A percentile compares a stretch with the other conserved stretches of the same genome.
phyloP scores from a whole-genome alignment of 2,797 vertebrate genomes.

The Sandelia bainsii region DNA sequence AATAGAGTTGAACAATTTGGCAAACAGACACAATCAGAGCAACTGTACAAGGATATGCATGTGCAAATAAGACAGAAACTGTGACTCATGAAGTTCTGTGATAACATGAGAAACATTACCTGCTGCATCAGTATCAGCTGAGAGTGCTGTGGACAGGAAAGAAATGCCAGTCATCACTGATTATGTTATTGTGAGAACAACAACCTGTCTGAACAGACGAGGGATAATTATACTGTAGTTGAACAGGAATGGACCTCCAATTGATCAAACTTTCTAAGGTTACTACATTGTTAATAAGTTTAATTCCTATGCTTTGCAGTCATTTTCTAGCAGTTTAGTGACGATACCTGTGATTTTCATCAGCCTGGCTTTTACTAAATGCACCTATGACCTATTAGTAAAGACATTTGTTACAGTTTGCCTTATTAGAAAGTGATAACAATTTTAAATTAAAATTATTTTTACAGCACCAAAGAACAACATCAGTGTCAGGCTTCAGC shows the following conservation, averaged over 20 bases:
- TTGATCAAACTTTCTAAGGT: neutral
- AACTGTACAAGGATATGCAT: neutral
- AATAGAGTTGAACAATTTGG: neutral
- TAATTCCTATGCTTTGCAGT: neutral
- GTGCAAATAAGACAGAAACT: neutral
- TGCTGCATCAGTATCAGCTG: neutral
- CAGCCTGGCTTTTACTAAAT: neutral
- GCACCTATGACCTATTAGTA: neutral
- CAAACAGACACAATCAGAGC: neutral
- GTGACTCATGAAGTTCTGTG: neutral
- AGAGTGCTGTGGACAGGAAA: neutral
- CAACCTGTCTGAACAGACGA: too few relatives aligned
- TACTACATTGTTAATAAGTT: neutral
- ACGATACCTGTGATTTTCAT: neutral
- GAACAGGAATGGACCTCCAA: too few relatives aligned
- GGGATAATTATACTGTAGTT: too few relatives aligned
- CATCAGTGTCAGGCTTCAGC: neutral
- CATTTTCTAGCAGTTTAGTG: neutral
- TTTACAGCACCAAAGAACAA: neutral
- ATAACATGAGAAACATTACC: neutral
- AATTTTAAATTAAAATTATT: too few relatives aligned
- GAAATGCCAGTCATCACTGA: neutral
- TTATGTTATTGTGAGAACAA: neutral
- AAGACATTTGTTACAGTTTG: neutral
- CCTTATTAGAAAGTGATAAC: neutral